Conservation (phyloP, 1,140 invertebrate species). For the Pogonomyrmex californicus region DNA sequence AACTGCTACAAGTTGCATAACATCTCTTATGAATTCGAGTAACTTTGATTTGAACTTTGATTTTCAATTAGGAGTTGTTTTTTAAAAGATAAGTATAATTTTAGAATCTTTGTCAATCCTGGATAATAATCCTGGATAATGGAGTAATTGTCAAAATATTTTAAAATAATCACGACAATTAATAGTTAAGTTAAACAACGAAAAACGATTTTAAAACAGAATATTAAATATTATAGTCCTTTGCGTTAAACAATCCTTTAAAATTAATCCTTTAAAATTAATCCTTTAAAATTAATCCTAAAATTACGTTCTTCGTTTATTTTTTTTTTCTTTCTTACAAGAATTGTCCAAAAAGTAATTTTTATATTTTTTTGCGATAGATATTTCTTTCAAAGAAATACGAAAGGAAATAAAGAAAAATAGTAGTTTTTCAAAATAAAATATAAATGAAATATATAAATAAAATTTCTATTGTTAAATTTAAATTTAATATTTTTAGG, state of each 20-base stretch:
- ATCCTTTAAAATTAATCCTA: background rate
- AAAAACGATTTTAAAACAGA: background rate
- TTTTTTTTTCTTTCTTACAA: background rate
- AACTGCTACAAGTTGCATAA: slow-evolving; percentile 24
- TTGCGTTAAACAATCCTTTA: background rate
- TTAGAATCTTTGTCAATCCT: background rate
- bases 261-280: background rate
- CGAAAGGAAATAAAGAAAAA: background rate
- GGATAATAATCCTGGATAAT: background rate
- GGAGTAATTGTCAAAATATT: background rate
- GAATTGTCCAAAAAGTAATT: slow-evolving; percentile 10
- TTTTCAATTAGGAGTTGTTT: slow-evolving; percentile 22
- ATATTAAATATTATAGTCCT: background rate
- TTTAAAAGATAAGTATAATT: background rate
- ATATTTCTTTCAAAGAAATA: background rate
- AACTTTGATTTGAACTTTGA: background rate
- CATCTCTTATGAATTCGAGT: background rate
- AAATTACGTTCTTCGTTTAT: background rate
- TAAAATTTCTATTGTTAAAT: background rate
- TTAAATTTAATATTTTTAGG: background rate
- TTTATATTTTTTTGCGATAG: background rate
- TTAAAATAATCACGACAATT: background rate
- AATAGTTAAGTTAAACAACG: background rate
- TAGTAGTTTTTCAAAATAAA: background rate
- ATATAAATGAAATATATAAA: background rate